Conservation (phyloP, 2,113 vertebrate genomes). For the Campylomormyrus numenius region DNA sequence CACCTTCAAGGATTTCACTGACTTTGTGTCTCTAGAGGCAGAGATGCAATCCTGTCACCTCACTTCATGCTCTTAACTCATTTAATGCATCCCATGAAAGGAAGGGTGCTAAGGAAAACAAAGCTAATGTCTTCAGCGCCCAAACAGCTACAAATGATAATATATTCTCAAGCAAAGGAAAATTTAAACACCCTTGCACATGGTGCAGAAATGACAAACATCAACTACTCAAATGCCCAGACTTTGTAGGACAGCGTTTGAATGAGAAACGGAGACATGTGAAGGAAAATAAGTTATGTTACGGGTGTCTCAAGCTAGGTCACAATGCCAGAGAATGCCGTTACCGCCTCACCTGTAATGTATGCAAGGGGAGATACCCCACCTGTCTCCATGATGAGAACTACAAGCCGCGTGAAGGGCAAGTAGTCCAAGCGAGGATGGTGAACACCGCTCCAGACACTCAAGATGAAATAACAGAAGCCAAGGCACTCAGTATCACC, state of each 20-base stretch:
- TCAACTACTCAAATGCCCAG: neutral
- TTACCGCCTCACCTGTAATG: neutral
- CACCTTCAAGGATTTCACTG: too few species aligned
- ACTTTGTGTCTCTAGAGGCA: too few species aligned
- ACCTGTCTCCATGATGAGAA: constrained; percentile 4
- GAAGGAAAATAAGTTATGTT: neutral
- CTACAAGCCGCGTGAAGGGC: neutral
- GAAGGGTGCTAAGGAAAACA: constrained; percentile 3
- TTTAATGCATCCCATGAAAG: too few species aligned
- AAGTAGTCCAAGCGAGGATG: neutral
- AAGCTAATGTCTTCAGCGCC: constrained; percentile 9
- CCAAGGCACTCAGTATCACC: neutral
- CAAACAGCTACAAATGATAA: constrained; percentile 9
- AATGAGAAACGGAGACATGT: neutral
- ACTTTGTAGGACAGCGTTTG: neutral
- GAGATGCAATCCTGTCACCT: too few species aligned
- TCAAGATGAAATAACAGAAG: neutral
- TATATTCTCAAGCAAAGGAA: neutral
- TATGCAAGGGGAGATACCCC: neutral
- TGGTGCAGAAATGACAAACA: neutral
- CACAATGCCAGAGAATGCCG: neutral
- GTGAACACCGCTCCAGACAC: neutral
- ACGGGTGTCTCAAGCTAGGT: neutral
- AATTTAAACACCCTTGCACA: neutral
- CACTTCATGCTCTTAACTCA: too few species aligned